These are phyloP conservation scores for Pocillopora meandrina DNA, from an alignment of 92 coral and sea anemone genomes.

Conservation along the genomic window DNA sequence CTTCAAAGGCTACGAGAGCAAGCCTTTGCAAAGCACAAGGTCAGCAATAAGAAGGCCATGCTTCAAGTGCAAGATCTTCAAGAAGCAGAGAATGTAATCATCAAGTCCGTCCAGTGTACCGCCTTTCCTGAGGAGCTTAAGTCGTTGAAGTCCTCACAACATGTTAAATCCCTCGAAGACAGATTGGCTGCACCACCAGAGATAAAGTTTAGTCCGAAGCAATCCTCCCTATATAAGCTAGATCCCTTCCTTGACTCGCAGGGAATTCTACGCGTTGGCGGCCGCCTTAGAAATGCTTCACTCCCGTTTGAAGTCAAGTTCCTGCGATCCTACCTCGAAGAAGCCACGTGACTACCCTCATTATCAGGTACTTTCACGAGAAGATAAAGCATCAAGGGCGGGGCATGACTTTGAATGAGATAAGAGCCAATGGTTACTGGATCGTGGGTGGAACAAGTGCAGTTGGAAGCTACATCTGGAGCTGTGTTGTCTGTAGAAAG, in stretches of 20 bases:
- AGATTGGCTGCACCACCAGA: neutral
- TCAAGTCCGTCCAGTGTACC: neutral
- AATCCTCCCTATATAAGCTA: too few relatives aligned
- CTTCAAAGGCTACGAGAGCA: neutral
- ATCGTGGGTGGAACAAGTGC: too few relatives aligned
- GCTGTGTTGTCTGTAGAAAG: too few relatives aligned
- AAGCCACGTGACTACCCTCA: slow-evolving; percentile 39
- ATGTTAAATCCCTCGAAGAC: neutral
- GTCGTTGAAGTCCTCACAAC: neutral
- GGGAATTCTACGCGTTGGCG: too few relatives aligned
- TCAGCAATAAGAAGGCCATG: neutral
- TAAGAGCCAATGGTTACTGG: too few relatives aligned
- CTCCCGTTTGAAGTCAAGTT: slow-evolving; percentile 37
- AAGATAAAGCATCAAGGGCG: slow-evolving; percentile 50
- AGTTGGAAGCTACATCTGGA: too few relatives aligned
- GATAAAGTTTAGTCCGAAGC: too few relatives aligned
- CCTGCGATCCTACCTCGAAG: slow-evolving; percentile 51
- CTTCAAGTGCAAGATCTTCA: neutral
- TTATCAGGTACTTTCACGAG: slow-evolving; percentile 51
- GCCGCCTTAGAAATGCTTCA: slow-evolving; percentile 13
- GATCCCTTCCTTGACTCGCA: too few relatives aligned
- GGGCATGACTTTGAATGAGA: too few relatives aligned
- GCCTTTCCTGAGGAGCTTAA: slow-evolving; percentile 1
- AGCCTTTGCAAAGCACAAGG: neutral
- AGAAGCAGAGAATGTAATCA: neutral